Conservation (phyloP, 2,113 vertebrate species). For the Notarius lentiginosus region DNA sequence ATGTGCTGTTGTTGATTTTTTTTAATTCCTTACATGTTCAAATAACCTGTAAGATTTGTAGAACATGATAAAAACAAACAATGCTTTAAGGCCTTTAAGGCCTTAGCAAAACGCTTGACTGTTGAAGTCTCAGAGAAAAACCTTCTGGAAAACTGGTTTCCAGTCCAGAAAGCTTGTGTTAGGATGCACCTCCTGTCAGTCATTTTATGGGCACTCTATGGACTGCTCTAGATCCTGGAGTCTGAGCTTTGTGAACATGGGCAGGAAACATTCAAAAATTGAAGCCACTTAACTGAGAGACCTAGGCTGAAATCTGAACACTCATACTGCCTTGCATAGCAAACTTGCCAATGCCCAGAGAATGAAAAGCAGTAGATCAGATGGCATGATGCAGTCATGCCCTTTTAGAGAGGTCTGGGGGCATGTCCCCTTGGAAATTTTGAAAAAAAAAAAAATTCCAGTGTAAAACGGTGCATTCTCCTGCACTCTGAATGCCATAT, state of each 20-base stretch:
- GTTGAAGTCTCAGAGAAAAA: neutral
- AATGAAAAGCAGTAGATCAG: too few species aligned
- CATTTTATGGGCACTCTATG: neutral
- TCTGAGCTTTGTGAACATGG: neutral
- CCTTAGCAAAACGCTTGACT: neutral
- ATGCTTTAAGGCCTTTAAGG: neutral
- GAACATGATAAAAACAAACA: neutral
- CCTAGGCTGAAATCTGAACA: too few species aligned
- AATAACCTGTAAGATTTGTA: neutral
- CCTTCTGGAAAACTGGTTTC: neutral
- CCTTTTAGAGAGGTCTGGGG: too few species aligned
- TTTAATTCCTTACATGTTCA: neutral
- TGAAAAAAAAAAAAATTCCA: too few species aligned
- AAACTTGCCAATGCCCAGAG: too few species aligned
- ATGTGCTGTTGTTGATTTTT: neutral
- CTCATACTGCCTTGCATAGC: too few species aligned
- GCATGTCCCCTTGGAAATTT: too few species aligned
- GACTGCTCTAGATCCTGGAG: neutral
- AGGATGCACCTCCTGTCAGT: neutral
- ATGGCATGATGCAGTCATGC: too few species aligned
- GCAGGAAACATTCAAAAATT: neutral
- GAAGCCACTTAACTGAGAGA: neutral
- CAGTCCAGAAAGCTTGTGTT: neutral
- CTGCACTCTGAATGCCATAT: too few species aligned
- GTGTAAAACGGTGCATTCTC: too few species aligned